Evolutionary conservation across 1,140 invertebrate species (phyloP), one percentile per base, ranked within the genome.

Genomic region (Helicoverpa armigera): DNA sequence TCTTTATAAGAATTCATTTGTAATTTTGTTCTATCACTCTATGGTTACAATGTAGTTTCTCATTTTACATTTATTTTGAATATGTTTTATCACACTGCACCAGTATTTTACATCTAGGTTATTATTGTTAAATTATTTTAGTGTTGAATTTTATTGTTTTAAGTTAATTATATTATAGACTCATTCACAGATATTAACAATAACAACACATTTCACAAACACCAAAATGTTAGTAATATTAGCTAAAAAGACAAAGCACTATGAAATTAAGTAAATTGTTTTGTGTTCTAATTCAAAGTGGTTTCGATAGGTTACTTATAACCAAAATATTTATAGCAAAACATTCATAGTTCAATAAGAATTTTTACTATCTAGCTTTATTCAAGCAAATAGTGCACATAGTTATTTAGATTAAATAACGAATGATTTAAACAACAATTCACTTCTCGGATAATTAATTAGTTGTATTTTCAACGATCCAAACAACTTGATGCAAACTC

Each of bases 181-280:
- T 72, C 67, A 80, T 80, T 80, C 78, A 80, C 67, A 80, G 65
- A 80, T 80, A 80, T 23, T 14, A 72, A 67, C 63, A 78, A 54
- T 53, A 67, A 80, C 51, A 65, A 65, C 29, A 77, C 13, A 73
- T 58, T 35, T 16, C 31, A 65, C 53, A 70, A 16, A 53, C 50
- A 54, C 63, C 5, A 18, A 53, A 51, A 69, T 11, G 35, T 31
- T 56, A 12, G 3, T 18, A 58, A 35, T 54, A 16, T 14, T 56
- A 53, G 29, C 11, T 43, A 67, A 18, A 18, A 3, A 48, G 2
- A 69, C 13, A 29, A 69, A 69, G 65, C 43, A 50, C 12, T 13
- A 16, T 50, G n/a, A 50, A 23, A 50, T 5, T 18, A 51, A 50
- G 16, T 58, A 58, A 10, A 11, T 11, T 31, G 12, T 9, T 69